Conservation (phyloP, 2,888 invertebrate species). For the Fabriciana adippe region DNA sequence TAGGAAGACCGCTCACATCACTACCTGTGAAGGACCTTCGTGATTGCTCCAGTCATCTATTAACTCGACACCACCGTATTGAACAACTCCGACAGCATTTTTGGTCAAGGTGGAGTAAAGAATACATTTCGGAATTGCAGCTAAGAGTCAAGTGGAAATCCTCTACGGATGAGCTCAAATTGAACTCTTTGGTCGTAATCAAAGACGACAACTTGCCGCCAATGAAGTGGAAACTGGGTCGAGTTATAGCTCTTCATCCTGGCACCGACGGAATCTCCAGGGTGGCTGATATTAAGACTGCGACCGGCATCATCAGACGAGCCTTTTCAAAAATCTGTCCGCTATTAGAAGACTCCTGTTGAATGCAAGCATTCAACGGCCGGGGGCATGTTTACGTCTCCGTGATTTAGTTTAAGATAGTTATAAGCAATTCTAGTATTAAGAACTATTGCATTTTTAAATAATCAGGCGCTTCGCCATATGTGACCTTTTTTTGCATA, state of each 20-base stretch:
- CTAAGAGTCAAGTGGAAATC: slow-evolving; percentile 29
- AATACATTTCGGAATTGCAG: slow-evolving; percentile 37
- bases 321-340: neutral
- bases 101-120: slow-evolving; percentile 38
- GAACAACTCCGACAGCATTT: slow-evolving; percentile 34
- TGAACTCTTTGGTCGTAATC: no score
- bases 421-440: no score
- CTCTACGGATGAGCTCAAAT: slow-evolving; percentile 8
- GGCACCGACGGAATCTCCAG: neutral
- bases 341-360: neutral
- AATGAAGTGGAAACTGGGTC: slow-evolving; percentile 1
- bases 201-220: neutral
- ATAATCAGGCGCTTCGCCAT: no score
- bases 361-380: slow-evolving; percentile 6
- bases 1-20: slow-evolving; percentile 22
- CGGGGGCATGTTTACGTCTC: neutral
- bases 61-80: slow-evolving; percentile 29
- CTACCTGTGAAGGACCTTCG: neutral
- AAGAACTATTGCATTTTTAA: no score
- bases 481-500: no score
- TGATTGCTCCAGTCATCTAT: neutral
- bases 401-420: no score
- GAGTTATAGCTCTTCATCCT: neutral
- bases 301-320: neutral
- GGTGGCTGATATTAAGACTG: slow-evolving; percentile 2